Base-by-base conservation (phyloP, 1,140 invertebrate species). In the Neodiprion fabricii region DNA sequence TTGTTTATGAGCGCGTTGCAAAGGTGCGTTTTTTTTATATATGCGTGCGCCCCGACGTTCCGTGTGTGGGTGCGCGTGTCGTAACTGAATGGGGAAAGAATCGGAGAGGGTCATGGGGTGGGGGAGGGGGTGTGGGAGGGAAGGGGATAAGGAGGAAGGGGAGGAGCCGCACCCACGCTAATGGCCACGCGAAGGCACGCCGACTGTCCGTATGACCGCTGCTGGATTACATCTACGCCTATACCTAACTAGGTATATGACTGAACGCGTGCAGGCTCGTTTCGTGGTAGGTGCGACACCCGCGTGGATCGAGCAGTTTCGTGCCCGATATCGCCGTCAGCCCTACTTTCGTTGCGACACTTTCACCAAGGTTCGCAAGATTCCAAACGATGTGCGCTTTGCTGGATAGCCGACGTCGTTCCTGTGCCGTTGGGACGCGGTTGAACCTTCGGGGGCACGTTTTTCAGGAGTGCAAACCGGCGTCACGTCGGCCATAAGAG, bases 1-100 rank as follows among this genome's bases (percentile, higher is more conserved):
- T 89, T 89, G 87, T 89, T 88, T 88, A 88, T 86, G 87, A 86
- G 85, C 85, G 82, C 85, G 84, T 86, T 78, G 73, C 74, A 61
- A 61, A 61, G 53, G 53, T 61, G 53, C 53, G 53, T 17, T 12
- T 61, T 17, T 17, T 40, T 40, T 40, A 40, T 40, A 40, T 40
- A 40, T 40, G 28, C 28, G 28, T 40, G 28, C 50, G 77, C 67
- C 74, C 67, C 17, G 49, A 12, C 47, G 9, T 40, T 5, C 53
- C 53, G 3, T 61, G 53, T 61, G n/a, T 61, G 11, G n/a, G 53
- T 61, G 53, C 53, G 53, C n/a, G 53, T 61, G 53, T 61, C 53
- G 53, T 61, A 61, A 61, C 53, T 61, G 53, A 61, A 61, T 61
- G 53, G 53, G 53, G 53, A 5, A 40, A 40, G 28, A 17, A 61